Evolutionary conservation across 2,113 vertebrate genomes (phyloP), one percentile per base, ranked within the genome.

Genomic region (Rynchops niger): DNA sequence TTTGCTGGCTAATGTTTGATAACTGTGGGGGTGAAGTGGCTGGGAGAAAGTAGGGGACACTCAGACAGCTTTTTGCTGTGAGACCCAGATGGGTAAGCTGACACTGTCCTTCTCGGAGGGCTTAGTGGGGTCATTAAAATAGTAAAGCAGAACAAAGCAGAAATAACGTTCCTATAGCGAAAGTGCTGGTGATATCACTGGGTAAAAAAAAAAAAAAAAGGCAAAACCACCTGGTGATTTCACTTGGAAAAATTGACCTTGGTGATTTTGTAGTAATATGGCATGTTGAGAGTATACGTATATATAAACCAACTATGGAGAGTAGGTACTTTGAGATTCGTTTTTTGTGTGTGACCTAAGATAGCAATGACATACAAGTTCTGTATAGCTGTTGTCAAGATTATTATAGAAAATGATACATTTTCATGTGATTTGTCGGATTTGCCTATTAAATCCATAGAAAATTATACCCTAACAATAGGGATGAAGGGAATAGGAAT

Each of bases 331-430:
- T 62, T 25, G 42, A 77, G 70, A 30, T 63, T 47, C 2, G 0
- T 50, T 86, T 91, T 91, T 86, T 69, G 5, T 81, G 34, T 81
- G 70, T 58, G 55, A 81, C 92, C 61, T 53, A 38, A 76, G 67
- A 34, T 92, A 83, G 67, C 93, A 88, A 88, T 91, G 43, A 81
- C 42, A 90, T 91, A 66, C 29, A 89, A 91, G 36, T 86, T 61
- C 36, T 95, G 21, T 83, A 55, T 88, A 90, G 86, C 90, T 92
- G 55, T 88, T 94, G 67, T 88, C 72, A 90, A 83, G 90, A 77
- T 82, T 95, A 95, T 95, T 92, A 82, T 78, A 93, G 92, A 94
- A 96, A 90, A 96, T 96, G 9, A 94, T 85, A 90, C 45, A 3
- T 93, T 93, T 94, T 93, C 92, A 73, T 90, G 92, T 90, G 84